These are phyloP conservation scores for Oscheius myriophilus DNA, from an alignment of 2,888 invertebrate species.

Conservation along the genomic window DNA sequence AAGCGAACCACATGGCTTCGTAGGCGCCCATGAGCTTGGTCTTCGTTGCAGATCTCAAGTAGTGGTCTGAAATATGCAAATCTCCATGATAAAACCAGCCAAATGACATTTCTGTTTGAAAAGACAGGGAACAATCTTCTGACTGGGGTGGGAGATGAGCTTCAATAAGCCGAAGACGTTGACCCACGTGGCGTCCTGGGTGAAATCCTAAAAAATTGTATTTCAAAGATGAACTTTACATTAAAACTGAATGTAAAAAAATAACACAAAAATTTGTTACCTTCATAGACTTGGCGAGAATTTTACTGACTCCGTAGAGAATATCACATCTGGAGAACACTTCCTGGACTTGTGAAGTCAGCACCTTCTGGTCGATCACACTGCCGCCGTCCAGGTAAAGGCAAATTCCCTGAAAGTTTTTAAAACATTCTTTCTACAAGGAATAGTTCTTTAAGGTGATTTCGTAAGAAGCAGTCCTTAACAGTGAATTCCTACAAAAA, in stretches of 20 bases:
- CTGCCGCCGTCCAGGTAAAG: constrained; percentile 32
- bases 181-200: constrained; percentile 29
- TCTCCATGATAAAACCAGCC: background rate
- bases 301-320: constrained; percentile 34
- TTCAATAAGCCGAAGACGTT: constrained; percentile 42
- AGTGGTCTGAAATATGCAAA: constrained; percentile 19
- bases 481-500: no score
- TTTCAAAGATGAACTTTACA: no score
- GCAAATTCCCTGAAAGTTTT: constrained; percentile 39
- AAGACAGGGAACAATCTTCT: constrained; percentile 17
- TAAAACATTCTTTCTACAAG: no score
- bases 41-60: constrained; percentile 29
- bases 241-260: no score
- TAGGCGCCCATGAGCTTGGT: constrained; percentile 32
- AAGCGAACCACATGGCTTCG: constrained; percentile 39
- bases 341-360: constrained; percentile 27
- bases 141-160: constrained; percentile 37
- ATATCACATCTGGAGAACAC: constrained; percentile 40
- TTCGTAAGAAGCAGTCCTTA: no score
- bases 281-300: constrained; percentile 27
- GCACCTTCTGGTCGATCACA: constrained; percentile 27
- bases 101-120: constrained; percentile 25
- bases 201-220: constrained; percentile 27
- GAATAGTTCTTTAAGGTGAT: no score
- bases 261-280: background rate